These are phyloP conservation scores for Pao palembangensis DNA, from an alignment of 2,113 vertebrate species.

Conservation along the genomic window DNA sequence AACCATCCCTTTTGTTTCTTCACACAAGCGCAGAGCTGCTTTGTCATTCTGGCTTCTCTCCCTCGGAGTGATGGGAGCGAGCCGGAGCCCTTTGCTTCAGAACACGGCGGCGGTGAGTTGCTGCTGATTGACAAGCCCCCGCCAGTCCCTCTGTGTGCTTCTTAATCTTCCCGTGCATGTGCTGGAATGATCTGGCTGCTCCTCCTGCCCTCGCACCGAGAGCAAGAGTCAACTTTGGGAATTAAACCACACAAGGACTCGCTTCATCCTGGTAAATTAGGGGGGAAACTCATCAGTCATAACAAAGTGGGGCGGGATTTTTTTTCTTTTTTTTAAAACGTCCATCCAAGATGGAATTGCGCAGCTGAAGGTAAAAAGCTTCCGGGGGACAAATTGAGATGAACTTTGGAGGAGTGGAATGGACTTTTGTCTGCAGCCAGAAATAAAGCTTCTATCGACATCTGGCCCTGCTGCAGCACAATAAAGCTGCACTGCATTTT, in stretches of 20 bases:
- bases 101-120: slow-evolving; percentile 19
- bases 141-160: slow-evolving; percentile 25
- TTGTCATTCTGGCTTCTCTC: slow-evolving; percentile 3
- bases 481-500: background rate
- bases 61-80: slow-evolving; percentile 25
- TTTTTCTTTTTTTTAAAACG: background rate
- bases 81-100: slow-evolving; percentile 40
- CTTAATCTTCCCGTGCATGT: slow-evolving; percentile 50
- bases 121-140: slow-evolving; percentile 49
- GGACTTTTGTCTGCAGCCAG: background rate
- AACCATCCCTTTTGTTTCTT: slow-evolving; percentile 37
- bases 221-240: slow-evolving; percentile 39
- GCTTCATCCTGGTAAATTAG: slow-evolving; percentile 14
- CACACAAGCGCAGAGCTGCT: background rate
- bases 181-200: slow-evolving; percentile 39
- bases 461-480: background rate
- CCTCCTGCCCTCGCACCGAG: slow-evolving; percentile 38
- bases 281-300: slow-evolving; percentile 13
- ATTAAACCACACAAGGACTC: slow-evolving; percentile 23
- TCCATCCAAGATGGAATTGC: background rate
- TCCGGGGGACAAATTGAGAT: background rate
- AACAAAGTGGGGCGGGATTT: slow-evolving; percentile 16
- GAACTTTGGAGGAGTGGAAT: background rate
- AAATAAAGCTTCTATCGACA: background rate
- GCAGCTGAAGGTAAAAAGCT: background rate